These are phyloP conservation scores for Drosophila varians DNA, from an alignment of 1,140 invertebrate genomes.

Conservation along the genomic window DNA sequence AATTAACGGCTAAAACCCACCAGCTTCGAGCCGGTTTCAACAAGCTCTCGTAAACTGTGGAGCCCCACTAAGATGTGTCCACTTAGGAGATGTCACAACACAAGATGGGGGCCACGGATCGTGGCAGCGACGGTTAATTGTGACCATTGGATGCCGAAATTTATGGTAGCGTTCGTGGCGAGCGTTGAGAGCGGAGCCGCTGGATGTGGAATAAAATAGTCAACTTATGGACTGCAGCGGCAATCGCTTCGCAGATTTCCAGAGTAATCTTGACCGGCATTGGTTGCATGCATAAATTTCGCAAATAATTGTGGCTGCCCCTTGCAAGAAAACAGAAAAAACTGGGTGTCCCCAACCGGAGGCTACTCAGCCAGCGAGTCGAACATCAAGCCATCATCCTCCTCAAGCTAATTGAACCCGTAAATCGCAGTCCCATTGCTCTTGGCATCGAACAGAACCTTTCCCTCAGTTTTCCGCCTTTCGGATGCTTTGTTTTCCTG, in stretches of 20 bases:
- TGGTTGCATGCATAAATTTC: constrained; percentile 61
- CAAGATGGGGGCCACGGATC: constrained; percentile 33
- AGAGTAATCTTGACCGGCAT: constrained; percentile 52
- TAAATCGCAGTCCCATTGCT: constrained; percentile 61
- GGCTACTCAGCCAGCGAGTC: constrained; percentile 32
- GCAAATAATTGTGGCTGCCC: constrained; percentile 60
- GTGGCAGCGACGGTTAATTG: constrained; percentile 62
- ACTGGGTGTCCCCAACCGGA: constrained; percentile 17
- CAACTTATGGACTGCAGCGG: constrained; percentile 55
- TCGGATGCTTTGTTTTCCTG: constrained; percentile 19
- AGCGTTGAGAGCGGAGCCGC: constrained; percentile 5
- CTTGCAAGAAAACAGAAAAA: constrained; percentile 19
- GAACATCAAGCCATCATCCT: constrained; percentile 30
- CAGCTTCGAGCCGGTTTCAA: constrained; percentile 18
- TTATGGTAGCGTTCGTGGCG: constrained; percentile 56
- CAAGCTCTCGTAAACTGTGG: constrained; percentile 37
- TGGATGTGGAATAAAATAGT: constrained; percentile 47
- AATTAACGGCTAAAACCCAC: constrained; percentile 43
- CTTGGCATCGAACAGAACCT: constrained; percentile 27
- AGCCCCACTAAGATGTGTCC: constrained; percentile 32
- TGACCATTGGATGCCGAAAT: constrained; percentile 52
- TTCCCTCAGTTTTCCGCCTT: constrained; percentile 15
- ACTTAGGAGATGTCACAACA: constrained; percentile 68
- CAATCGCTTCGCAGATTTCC: constrained; percentile 38
- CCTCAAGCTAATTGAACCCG: constrained; percentile 68